Percentiles rank a stretch among this genome's conserved stretches.
Conservation (phyloP, 2,113 vertebrate genomes). For the Clarias macrocephalus region DNA sequence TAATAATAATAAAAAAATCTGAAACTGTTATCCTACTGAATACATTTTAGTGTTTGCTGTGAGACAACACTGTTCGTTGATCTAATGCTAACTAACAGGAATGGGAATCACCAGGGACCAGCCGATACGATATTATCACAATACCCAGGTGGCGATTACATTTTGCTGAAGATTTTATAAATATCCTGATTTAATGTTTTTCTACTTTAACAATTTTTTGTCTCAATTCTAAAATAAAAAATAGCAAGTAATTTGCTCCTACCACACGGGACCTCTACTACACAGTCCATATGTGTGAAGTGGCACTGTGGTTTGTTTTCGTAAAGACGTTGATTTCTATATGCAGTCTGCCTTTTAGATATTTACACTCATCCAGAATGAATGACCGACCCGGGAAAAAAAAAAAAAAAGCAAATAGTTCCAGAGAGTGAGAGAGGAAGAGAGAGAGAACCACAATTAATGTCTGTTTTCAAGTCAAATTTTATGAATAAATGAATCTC, state of each 20-base stretch:
- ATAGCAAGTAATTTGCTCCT: too few species aligned
- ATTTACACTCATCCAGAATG: not conserved
- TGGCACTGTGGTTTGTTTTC: not conserved
- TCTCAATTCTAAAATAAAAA: too few species aligned
- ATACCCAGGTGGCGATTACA: too few species aligned
- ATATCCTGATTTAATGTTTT: too few species aligned
- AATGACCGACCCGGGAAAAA: constrained; percentile 1
- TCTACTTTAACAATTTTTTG: too few species aligned
- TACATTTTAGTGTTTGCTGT: not conserved
- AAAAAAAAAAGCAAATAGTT: constrained; percentile 15
- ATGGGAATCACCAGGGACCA: too few species aligned
- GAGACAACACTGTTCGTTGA: too few species aligned
- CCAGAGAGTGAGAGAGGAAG: not conserved
- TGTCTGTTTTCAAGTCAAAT: constrained; percentile 34
- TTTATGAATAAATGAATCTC: constrained; percentile 44
- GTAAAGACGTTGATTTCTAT: not conserved
- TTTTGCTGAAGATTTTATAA: too few species aligned
- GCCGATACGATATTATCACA: too few species aligned
- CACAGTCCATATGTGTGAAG: too few species aligned
- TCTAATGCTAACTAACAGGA: not conserved
- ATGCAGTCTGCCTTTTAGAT: not conserved
- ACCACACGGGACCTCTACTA: too few species aligned
- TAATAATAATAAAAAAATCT: not conserved
- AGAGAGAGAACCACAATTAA: constrained; percentile 21
- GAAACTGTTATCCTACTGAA: not conserved